These are phyloP conservation scores for Gallinago undulata DNA, from an alignment of 2,113 vertebrate species.

Conservation along the genomic window DNA sequence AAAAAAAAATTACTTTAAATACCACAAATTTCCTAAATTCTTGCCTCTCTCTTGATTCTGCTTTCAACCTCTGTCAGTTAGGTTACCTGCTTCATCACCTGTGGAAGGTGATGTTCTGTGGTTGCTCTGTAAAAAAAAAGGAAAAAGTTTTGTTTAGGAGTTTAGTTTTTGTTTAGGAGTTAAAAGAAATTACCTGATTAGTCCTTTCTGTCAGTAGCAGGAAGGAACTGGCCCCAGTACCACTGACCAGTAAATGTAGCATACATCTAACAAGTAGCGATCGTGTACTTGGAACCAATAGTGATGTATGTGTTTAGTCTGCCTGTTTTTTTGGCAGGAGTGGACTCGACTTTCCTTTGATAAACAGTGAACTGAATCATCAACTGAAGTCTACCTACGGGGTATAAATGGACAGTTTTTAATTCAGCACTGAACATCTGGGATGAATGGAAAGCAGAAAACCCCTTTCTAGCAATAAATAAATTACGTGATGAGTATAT, in stretches of 20 bases:
- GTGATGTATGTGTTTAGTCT: not conserved
- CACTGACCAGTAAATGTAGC: not conserved
- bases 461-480: not conserved
- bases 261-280: not conserved
- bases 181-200: not conserved
- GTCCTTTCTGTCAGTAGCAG: not conserved
- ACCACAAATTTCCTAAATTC: not conserved
- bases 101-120: not conserved
- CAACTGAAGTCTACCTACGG: not conserved
- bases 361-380: not conserved
- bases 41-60: not conserved
- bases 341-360: not conserved
- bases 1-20: not conserved
- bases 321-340: not conserved
- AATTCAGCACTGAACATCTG: not conserved
- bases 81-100: not conserved
- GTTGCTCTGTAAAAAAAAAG: not conserved
- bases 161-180: too few relatives aligned
- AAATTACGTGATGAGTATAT: not conserved
- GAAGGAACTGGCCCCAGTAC: not conserved
- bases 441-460: not conserved
- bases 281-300: not conserved
- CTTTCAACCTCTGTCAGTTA: not conserved
- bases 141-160: too few relatives aligned
- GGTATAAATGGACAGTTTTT: not conserved